These are phyloP conservation scores for Drosophila vallismaia DNA, from an alignment of 2,888 invertebrate species.

Conservation along the genomic window DNA sequence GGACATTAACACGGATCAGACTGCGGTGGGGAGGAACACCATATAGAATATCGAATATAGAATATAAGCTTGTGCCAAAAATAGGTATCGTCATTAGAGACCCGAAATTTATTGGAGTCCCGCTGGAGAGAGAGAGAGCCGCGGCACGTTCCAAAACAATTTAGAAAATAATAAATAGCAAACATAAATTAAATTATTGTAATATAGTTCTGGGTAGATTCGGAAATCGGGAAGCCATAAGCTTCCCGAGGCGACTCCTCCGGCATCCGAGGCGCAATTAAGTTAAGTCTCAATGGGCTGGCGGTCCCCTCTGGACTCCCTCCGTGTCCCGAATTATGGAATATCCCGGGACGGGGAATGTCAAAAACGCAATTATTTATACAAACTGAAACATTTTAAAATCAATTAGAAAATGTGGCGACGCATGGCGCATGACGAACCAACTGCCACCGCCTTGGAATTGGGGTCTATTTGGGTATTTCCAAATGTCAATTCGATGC, in stretches of 20 bases:
- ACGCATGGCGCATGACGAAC: slow-evolving; percentile 68
- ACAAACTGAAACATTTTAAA: slow-evolving; percentile 81
- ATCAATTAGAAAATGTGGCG: slow-evolving; percentile 82
- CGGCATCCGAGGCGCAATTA: slow-evolving; percentile 61
- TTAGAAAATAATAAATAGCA: slow-evolving; percentile 82
- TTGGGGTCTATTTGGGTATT: slow-evolving; percentile 59
- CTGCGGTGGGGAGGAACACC: slow-evolving; percentile 33
- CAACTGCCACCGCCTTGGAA: slow-evolving; percentile 23
- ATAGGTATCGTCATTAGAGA: slow-evolving; percentile 66
- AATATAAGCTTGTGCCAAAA: slow-evolving; percentile 42
- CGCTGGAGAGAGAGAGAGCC: slow-evolving; percentile 22
- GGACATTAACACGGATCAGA: slow-evolving; percentile 64
- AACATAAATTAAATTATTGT: slow-evolving; percentile 82
- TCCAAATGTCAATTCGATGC: slow-evolving; percentile 77
- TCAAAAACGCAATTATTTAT: slow-evolving; percentile 82
- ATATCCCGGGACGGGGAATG: slow-evolving; percentile 60
- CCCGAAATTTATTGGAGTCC: slow-evolving; percentile 59
- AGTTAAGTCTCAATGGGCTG: slow-evolving; percentile 53
- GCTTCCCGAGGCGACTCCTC: slow-evolving; percentile 60
- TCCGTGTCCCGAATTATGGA: slow-evolving; percentile 59
- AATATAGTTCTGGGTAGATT: slow-evolving; percentile 71
- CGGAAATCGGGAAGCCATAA: slow-evolving; percentile 55
- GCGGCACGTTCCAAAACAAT: slow-evolving; percentile 82
- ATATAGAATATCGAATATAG: not conserved
- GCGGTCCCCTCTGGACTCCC: slow-evolving; percentile 28